Evolutionary conservation across 2,113 vertebrate species (phyloP).

Genomic region (Aythya baeri): DNA sequence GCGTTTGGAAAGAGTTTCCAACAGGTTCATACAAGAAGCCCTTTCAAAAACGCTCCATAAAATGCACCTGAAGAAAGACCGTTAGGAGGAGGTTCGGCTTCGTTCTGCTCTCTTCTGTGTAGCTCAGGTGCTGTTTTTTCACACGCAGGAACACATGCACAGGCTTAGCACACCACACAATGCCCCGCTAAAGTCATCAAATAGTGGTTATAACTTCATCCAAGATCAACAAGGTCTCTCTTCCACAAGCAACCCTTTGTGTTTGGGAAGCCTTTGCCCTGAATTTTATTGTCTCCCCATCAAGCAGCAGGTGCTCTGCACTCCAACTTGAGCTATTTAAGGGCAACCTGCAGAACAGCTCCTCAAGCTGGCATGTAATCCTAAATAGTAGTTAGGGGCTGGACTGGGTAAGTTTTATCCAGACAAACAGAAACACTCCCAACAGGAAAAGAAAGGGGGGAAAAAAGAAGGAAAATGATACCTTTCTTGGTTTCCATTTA

Average conservation of each 20-base stretch:
- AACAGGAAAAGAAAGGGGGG: not conserved
- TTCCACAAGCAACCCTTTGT: slow-evolving; percentile 64
- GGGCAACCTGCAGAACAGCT: slow-evolving; percentile 51
- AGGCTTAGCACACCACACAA: slow-evolving; percentile 28
- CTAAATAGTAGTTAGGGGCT: slow-evolving; percentile 20
- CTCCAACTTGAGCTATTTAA: slow-evolving; percentile 34
- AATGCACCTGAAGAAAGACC: slow-evolving; percentile 40
- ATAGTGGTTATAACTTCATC: slow-evolving; percentile 40
- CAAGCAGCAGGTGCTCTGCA: slow-evolving; percentile 61
- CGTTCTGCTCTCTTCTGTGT: slow-evolving; percentile 20
- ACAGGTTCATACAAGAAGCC: slow-evolving; percentile 39
- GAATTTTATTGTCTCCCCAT: slow-evolving; percentile 64
- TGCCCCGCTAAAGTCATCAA: slow-evolving; percentile 46
- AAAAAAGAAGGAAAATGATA: not conserved
- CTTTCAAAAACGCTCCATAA: slow-evolving; percentile 51
- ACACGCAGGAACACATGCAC: slow-evolving; percentile 47
- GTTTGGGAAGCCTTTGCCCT: slow-evolving; percentile 59
- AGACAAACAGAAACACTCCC: slow-evolving; percentile 56
- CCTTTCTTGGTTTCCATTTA: slow-evolving; percentile 29
- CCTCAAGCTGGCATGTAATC: slow-evolving; percentile 28
- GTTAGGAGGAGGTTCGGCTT: not conserved
- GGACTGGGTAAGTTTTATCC: slow-evolving; percentile 6
- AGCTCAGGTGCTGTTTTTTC: slow-evolving; percentile 63
- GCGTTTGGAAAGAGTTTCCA: slow-evolving; percentile 45
- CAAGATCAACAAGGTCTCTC: slow-evolving; percentile 67